Evolutionary conservation across 2,113 vertebrate genomes (phyloP).

Genomic region (Etheostoma spectabile): DNA sequence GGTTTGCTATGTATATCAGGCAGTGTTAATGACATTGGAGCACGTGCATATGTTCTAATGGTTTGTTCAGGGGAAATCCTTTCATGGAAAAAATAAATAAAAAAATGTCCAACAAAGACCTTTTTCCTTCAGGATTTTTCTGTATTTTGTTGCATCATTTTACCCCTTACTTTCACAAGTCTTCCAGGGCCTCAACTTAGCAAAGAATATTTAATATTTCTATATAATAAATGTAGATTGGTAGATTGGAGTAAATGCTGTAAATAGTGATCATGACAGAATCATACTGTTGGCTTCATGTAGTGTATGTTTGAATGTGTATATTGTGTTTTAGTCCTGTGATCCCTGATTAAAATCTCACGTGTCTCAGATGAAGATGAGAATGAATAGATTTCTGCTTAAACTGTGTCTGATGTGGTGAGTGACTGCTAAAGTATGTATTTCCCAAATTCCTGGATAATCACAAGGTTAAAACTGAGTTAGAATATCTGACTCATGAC

Average conservation of each 20-base stretch:
- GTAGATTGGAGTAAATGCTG: not conserved
- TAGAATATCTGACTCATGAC: not conserved
- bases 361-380: not conserved
- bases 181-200: not conserved
- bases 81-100: not conserved
- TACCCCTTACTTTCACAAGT: not conserved
- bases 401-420: slow-evolving; percentile 13
- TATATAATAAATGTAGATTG: not conserved
- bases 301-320: not conserved
- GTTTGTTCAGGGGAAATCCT: slow-evolving; percentile 1
- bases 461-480: slow-evolving; percentile 2
- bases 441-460: slow-evolving; percentile 3
- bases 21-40: slow-evolving; percentile 22
- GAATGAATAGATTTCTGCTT: slow-evolving; percentile 16
- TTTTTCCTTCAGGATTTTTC: not conserved
- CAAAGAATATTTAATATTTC: not conserved
- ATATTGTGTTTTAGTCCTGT: not conserved
- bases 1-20: slow-evolving; percentile 16
- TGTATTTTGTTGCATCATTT: not conserved
- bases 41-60: slow-evolving; percentile 35
- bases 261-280: not conserved
- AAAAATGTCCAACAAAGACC: not conserved
- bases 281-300: not conserved
- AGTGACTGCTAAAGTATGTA: not conserved
- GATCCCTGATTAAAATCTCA: slow-evolving; percentile 14